These are phyloP conservation scores for Temnothorax ravouxi DNA, from an alignment of 2,888 invertebrate species.

Conservation along the genomic window DNA sequence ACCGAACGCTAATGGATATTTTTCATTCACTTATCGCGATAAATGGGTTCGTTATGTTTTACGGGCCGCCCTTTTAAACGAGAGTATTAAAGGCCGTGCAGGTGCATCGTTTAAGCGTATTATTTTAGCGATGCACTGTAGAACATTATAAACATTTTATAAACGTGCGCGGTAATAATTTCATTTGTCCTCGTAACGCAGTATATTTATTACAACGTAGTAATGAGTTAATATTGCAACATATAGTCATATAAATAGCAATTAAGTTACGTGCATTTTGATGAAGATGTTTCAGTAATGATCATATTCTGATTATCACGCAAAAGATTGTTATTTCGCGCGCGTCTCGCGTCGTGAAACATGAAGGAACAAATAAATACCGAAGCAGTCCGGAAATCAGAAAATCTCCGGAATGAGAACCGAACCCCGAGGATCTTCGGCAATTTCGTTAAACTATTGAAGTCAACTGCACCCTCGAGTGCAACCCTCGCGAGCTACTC, in stretches of 20 bases:
- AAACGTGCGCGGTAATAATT: slow-evolving; percentile 36
- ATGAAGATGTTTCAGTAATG: not conserved
- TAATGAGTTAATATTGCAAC: slow-evolving; percentile 14
- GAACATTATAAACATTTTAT: slow-evolving; percentile 40
- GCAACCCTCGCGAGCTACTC: slow-evolving; percentile 52
- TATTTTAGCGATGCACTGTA: slow-evolving; percentile 20
- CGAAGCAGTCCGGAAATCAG: slow-evolving; percentile 78
- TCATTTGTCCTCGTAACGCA: slow-evolving; percentile 23
- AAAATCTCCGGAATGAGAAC: slow-evolving; percentile 71
- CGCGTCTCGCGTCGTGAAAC: slow-evolving; percentile 41
- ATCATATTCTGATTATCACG: not conserved
- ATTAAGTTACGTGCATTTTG: no score
- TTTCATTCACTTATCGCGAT: slow-evolving; percentile 54
- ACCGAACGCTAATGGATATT: slow-evolving; percentile 51
- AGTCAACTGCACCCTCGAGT: slow-evolving; percentile 81
- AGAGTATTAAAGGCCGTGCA: slow-evolving; percentile 25
- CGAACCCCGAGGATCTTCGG: slow-evolving; percentile 77
- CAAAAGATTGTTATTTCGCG: not conserved
- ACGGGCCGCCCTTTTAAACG: slow-evolving; percentile 41
- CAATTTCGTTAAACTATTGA: slow-evolving; percentile 83
- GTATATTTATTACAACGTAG: not conserved
- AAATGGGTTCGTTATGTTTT: slow-evolving; percentile 47
- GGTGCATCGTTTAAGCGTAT: slow-evolving; percentile 23
- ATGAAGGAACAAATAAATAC: slow-evolving; percentile 79
- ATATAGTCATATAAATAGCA: not conserved